Conservation (phyloP, 2,113 vertebrate species). For the Pseudorectes ferrugineus region DNA sequence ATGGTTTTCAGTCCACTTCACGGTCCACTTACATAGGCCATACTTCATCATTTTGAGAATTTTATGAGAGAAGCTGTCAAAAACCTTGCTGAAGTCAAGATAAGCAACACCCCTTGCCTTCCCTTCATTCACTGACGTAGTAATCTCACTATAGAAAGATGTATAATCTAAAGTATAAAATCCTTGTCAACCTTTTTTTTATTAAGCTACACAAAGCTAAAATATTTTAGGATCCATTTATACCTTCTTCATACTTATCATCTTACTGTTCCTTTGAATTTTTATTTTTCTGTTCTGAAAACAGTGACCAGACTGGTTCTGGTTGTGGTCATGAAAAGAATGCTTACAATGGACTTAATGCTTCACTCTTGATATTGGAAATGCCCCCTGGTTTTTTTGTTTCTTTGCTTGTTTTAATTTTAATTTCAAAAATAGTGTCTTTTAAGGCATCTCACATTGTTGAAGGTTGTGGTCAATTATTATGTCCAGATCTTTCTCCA, state of each 20-base stretch:
- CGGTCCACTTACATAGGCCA: not conserved
- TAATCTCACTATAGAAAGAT: not conserved
- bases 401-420: not conserved
- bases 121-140: not conserved
- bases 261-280: not conserved
- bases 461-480: not conserved
- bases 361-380: not conserved
- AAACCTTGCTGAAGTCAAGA: not conserved
- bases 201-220: not conserved
- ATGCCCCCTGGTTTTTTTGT: fast-evolving
- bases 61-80: not conserved
- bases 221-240: not conserved
- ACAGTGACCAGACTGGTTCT: not conserved
- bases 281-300: not conserved
- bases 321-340: not conserved
- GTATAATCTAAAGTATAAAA: not conserved
- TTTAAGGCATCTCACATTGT: not conserved
- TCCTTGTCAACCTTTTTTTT: not conserved
- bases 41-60: not conserved
- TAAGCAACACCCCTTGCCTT: not conserved
- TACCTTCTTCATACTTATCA: not conserved
- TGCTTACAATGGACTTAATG: not conserved
- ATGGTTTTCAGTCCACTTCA: not conserved
- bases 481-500: not conserved
- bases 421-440: not conserved